Percentiles rank a stretch among this genome's conserved stretches.
phyloP scores from a whole-genome alignment of 1,140 invertebrate genomes.

The Varroa destructor region DNA sequence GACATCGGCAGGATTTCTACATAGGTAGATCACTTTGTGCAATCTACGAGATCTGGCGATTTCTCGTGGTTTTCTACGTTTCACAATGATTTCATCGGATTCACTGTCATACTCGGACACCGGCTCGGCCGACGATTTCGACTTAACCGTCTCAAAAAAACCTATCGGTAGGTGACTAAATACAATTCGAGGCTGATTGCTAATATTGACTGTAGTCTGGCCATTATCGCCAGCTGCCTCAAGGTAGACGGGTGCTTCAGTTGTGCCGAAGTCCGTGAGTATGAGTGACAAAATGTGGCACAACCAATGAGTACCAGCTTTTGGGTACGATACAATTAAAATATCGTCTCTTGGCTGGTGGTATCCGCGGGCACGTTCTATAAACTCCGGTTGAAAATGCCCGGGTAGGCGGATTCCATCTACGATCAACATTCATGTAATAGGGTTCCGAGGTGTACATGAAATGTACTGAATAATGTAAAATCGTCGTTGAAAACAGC shows the following conservation, averaged over 20 bases:
- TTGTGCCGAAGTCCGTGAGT: background rate
- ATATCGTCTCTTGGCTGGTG: background rate
- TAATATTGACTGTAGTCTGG: background rate
- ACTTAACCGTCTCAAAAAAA: background rate
- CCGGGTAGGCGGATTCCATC: background rate
- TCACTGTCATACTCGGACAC: no score
- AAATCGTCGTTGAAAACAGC: no score
- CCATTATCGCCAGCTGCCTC: slow-evolving; percentile 12
- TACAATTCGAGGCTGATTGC: background rate
- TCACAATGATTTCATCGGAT: no score
- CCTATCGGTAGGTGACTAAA: background rate
- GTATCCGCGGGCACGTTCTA: background rate
- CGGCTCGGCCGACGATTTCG: no score
- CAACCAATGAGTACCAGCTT: background rate
- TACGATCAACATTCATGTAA: background rate
- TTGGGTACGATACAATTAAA: background rate
- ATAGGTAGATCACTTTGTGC: slow-evolving; percentile 6
- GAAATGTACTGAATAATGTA: no score
- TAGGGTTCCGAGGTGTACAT: no score
- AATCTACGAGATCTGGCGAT: background rate
- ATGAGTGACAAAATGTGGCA: background rate
- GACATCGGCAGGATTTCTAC: background rate
- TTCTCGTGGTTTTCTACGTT: no score
- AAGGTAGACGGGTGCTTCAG: background rate
- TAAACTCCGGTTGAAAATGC: background rate